Base-by-base conservation (phyloP, 64 coral and sea anemone species). In the Pocillopora damicornis region DNA sequence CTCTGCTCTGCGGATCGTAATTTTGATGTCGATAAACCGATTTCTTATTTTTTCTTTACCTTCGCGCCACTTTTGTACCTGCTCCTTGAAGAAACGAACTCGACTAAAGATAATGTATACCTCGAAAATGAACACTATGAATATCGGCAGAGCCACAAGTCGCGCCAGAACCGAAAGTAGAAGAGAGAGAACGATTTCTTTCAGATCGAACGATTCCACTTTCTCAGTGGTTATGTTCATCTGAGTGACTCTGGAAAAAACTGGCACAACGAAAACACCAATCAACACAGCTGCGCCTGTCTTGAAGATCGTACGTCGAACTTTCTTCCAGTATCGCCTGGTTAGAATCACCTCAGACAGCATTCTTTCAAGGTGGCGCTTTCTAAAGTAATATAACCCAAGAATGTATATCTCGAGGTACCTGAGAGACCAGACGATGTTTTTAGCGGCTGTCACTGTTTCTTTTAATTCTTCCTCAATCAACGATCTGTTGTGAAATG, bases 61-160 rank as follows among this genome's bases (percentile, higher is more conserved):
- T 15, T n/a, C 25, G 4, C 77, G 91, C 87, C 91, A 96, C 35
- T 82, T 86, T 35, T 93, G 60, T 20, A 96, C 72, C 16, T 92
- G 60, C 1, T 79, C 81, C 22, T 96, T 96, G 51, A 83, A 96
- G 1, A 86, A 22, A 37, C 87, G 81, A 38, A 89, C 78, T 15
- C 92, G 87, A 60, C 71, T 87, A 59, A 90, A 96, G 1, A 92
- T 89, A 14, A 96, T 75, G 37, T 81, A 96, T 2, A 96, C 65
- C 0, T 58, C 82, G 13, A 85, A 45, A 26, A 96, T 64, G 17
- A 96, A 83, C n/a, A 62, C 88, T 18, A 96, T 59, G 26, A 96
- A 79, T 1, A 96, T 88, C 0, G 94, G 89, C 9, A 96, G 71
- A 58, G 66, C 79, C 5, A 90, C 67, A 72, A 78, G 15, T 13